Base-by-base conservation (phyloP, 1,140 invertebrate genomes). In the Tetragonula clypearis region DNA sequence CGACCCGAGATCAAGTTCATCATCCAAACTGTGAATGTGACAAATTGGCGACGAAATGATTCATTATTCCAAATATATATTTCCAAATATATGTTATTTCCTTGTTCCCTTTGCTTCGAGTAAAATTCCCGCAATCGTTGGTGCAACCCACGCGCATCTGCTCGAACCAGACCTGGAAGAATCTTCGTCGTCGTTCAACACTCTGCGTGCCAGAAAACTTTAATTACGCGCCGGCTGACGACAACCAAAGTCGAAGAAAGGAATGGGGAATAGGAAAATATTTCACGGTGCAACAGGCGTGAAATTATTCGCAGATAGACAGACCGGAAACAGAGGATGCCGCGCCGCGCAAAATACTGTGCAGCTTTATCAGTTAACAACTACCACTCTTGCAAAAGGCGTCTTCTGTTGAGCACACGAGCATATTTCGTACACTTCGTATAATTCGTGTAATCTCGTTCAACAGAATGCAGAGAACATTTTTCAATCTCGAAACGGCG, bases 271-370 rank as follows among this genome's bases (percentile, higher is more conserved):
- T 21, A 49, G 80, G 77, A 60, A 69, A 82, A 82, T 60, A 26
- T 76, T 58, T 15, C 30, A n/a, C 30, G 21, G 26, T 23, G 56
- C 66, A 72, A 69, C 62, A 85, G 49, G 68, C 30, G 35, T 75
- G 73, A 60, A 72, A 81, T 81, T 81, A 85, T 85, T 73, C 30
- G 58, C 79, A 30, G 62, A 55, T 30, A n/a, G 30, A 79, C n/a
- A 79, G 21, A n/a, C 21, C 30, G 17, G 78, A 49, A 56, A 41
- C 55, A 4, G 66, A 35, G 71, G 55, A 3, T 12, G 5, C 14
- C 23, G 56, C 26, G 35, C 15, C 1, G 66, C 30, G 66, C 23
- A 68, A 71, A 71, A 26, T 0, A 41, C 1, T 6, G 17, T 14
- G 17, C 26, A 19, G 21, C 56, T 69, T 53, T 41, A 56, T 56